These are phyloP conservation scores for Nycticryphes semicollaris DNA, from an alignment of 2,113 vertebrate genomes.

Conservation along the genomic window DNA sequence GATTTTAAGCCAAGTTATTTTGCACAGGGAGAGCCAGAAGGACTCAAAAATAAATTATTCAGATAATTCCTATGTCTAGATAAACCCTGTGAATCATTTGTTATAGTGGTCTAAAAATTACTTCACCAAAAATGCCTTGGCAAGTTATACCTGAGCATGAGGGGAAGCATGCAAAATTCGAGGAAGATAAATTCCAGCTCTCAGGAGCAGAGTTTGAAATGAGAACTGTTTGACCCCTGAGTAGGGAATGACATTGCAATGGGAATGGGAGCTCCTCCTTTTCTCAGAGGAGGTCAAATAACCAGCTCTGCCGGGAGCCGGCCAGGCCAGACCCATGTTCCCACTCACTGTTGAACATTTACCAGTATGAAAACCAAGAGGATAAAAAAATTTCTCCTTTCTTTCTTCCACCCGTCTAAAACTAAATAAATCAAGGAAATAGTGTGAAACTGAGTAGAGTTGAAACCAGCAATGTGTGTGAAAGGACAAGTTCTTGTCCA, in stretches of 20 bases:
- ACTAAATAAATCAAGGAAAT: background rate
- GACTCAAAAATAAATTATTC: background rate
- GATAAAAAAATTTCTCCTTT: background rate
- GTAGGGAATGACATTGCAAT: background rate
- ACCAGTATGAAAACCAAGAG: background rate
- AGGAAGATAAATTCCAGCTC: background rate
- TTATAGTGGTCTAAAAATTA: background rate
- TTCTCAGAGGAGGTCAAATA: conserved; percentile 52
- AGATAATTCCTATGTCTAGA: background rate
- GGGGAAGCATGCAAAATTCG: background rate
- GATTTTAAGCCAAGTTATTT: background rate
- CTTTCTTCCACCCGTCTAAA: background rate
- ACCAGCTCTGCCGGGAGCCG: background rate
- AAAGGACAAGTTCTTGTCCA: background rate
- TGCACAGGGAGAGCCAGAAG: background rate
- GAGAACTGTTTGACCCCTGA: background rate
- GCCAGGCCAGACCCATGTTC: background rate
- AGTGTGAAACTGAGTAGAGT: background rate
- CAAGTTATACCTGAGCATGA: background rate
- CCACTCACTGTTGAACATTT: background rate
- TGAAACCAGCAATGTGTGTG: background rate
- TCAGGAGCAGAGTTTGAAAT: background rate
- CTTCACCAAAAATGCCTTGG: background rate
- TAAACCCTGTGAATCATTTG: background rate
- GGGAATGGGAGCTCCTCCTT: background rate